Base-by-base conservation (phyloP, 2,888 invertebrate genomes). In the Limnephilus rhombicus region DNA sequence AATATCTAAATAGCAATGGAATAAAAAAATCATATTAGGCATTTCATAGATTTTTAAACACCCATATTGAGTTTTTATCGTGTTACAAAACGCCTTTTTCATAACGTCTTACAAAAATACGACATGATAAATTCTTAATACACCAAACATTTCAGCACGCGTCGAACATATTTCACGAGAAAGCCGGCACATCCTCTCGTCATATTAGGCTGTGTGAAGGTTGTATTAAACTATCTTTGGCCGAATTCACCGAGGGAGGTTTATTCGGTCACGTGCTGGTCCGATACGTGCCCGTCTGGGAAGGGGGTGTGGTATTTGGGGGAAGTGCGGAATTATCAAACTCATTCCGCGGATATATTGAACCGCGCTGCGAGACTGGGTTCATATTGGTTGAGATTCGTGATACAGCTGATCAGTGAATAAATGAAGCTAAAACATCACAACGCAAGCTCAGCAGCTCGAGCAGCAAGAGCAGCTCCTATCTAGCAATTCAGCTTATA, bases 221-320 rank as follows among this genome's bases (percentile, higher is more conserved):
- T 53, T 87, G 87, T 87, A 53, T 53, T 87, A 87, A 53, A 53
- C 87, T n/a, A 87, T 87, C 87, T 87, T 87, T 45, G 87, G 53
- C 68, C 87, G 53, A 87, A 87, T 87, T 87, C 45, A 24, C 49
- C n/a, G 15, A 49, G 87, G 87, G 87, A 53, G 87, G 87, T 49
- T 87, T 68, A 87, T 87, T 49, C 87, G 80, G 88, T 89, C 88
- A 89, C 88, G 88, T 89, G 5, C 80, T 80, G 34, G 68, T 41
- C 88, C n/a, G 37, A 80, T 89, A 89, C 88, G 88, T 89, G 88
- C 34, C 80, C 88, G 88, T 89, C 88, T 89, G 88, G 80, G 80
- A 18, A 7, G 18, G 82, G 15, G 13, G 13, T 13, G 80, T 34
- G 34, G 82, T 34, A 37, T 15, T 7, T 13, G 82, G 15, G 5